Conservation (phyloP, 2,888 invertebrate genomes). For the Hemithea aestivaria region DNA sequence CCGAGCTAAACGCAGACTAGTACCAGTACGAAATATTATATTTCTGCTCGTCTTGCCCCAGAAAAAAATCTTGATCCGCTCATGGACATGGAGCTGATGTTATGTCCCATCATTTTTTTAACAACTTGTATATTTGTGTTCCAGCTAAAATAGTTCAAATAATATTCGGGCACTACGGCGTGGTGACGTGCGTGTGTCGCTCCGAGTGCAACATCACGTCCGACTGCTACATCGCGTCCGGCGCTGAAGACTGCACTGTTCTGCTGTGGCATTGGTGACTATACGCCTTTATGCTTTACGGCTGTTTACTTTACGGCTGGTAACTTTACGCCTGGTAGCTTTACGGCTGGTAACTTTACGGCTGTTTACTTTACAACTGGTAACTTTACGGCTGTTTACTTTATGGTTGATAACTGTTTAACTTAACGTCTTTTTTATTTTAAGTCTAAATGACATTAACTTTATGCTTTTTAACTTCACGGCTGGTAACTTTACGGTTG, state of each 20-base stretch:
- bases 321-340: no score
- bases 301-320: no score
- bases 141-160: constrained; percentile 98
- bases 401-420: no score
- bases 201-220: constrained; percentile 99
- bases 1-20: no score
- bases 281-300: not conserved
- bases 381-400: not conserved
- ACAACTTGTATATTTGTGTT: not conserved
- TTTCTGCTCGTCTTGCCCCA: no score
- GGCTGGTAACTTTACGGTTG: constrained; percentile 86
- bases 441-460: no score
- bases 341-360: constrained; percentile 91
- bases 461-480: no score
- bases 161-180: constrained; percentile 99
- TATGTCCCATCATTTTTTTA: not conserved
- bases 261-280: constrained; percentile 98
- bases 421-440: no score
- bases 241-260: constrained; percentile 98
- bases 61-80: no score
- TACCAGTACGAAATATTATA: no score
- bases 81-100: no score
- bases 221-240: constrained; percentile 99
- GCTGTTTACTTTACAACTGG: no score
- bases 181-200: constrained; percentile 97